Evolutionary conservation across 1,140 invertebrate species (phyloP).

Genomic region (Zaprionus vittiger): DNA sequence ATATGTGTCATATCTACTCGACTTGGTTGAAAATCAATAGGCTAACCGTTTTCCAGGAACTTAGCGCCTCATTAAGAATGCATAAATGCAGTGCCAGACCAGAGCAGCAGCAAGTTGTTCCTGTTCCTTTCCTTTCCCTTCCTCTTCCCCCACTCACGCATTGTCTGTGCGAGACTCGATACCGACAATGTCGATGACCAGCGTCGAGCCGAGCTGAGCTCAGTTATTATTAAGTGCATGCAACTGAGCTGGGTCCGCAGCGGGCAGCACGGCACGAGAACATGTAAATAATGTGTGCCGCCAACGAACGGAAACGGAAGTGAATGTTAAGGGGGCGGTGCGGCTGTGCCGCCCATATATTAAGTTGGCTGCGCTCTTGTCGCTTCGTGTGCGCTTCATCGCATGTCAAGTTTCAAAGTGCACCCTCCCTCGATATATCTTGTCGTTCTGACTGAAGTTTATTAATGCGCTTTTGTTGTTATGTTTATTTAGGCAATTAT

Average conservation of each 20-base stretch:
- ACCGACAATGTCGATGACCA: constrained; percentile 42
- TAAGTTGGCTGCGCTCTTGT: constrained; percentile 25
- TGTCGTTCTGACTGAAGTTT: constrained; percentile 47
- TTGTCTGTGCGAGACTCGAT: constrained; percentile 48
- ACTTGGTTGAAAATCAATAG: constrained; percentile 64
- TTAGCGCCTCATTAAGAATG: constrained; percentile 64
- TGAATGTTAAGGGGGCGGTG: constrained; percentile 31
- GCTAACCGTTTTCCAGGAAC: constrained; percentile 61
- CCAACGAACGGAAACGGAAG: constrained; percentile 53
- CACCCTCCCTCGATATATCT: constrained; percentile 8
- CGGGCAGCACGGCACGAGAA: constrained; percentile 27
- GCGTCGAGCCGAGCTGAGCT: constrained; percentile 9
- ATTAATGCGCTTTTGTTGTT: constrained; percentile 71
- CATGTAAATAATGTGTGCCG: constrained; percentile 51
- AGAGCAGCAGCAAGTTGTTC: not conserved
- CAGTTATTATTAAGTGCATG: constrained; percentile 49
- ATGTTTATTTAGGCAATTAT: constrained; percentile 79
- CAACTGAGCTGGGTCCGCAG: constrained; percentile 14
- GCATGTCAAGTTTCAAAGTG: constrained; percentile 55
- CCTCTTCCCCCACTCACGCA: constrained; percentile 36
- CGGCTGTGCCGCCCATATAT: constrained; percentile 17
- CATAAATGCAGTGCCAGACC: constrained; percentile 56
- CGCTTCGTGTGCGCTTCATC: constrained; percentile 59
- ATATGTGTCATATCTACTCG: constrained; percentile 61
- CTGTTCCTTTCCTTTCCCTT: not conserved